Evolutionary conservation across 2,888 invertebrate genomes (phyloP), one percentile per base, ranked within the genome.

Genomic region (Hermaeophaga mercurialis): DNA sequence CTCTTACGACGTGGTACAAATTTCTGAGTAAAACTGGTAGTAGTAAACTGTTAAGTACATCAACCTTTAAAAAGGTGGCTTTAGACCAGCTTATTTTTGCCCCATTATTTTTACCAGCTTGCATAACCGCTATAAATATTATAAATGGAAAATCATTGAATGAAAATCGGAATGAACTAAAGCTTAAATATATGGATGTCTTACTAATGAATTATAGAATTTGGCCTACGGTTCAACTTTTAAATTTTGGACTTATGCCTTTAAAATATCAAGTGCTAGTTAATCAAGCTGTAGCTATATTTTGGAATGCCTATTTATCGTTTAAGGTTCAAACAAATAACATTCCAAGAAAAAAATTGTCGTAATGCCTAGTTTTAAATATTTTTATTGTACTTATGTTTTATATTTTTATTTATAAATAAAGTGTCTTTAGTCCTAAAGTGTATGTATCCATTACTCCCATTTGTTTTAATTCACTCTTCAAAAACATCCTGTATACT

Each of bases 261-360:
- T 79, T 94, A 31, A 84, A 90, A 59, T 89, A 90, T 76, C 92
- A 95, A 79, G 90, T 94, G 4, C 74, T 91, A 22, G 79, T 89
- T 33, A 90, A 87, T 4, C 94, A 94, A 75, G 70, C 79, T 4
- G 84, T 93, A n/a, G 91, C 92, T 15, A 73, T 94, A 17, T 80
- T 89, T 66, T 94, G 94, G 94, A 94, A 94, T 73, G 87, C 86
- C 6, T 94, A 91, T 75, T 75, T 94, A 22, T 89, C 92, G 0
- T 87, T 87, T 82, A 86, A 85, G 76, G 85, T 87, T 4, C 63
- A 66, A 9, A 5, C 17, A 1, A 3, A 28, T 9, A 28, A 5
- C 28, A 28, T 28, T 28, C 3, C 9, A n/a, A 4, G 28, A 28
- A 6, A 22, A 28, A n/a, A n/a, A 28, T 7, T 28, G 8, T 28